These are phyloP conservation scores for Eumeta japonica DNA, from an alignment of 1,140 invertebrate genomes.

Conservation along the genomic window DNA sequence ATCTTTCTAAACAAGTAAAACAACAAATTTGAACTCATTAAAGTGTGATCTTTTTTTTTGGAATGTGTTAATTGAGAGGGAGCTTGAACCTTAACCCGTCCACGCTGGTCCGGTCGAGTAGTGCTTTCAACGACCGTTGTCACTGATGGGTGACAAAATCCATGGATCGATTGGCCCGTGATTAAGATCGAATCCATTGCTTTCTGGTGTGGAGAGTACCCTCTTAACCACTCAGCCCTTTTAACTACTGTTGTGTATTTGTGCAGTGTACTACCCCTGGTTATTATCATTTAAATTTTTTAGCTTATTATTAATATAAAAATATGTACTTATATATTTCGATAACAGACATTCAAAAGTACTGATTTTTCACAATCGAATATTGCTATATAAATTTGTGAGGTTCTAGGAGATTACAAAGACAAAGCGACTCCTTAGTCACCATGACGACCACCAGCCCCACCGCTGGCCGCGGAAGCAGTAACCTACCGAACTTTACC, in stretches of 20 bases:
- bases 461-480: slow-evolving; percentile 52
- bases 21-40: too few species aligned
- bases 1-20: too few species aligned
- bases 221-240: too few species aligned
- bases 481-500: slow-evolving; percentile 26
- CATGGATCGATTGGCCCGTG: too few species aligned
- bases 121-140: too few species aligned
- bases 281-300: neutral
- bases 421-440: slow-evolving; percentile 52
- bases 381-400: neutral
- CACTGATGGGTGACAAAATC: too few species aligned
- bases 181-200: too few species aligned
- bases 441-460: slow-evolving; percentile 54
- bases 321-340: neutral
- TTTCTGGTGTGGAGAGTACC: too few species aligned
- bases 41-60: too few species aligned
- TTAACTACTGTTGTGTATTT: neutral
- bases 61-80: too few species aligned
- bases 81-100: too few species aligned
- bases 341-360: neutral
- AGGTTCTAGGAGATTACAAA: neutral
- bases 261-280: neutral
- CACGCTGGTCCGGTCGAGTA: too few species aligned
- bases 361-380: neutral
- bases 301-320: neutral